Evolutionary conservation across 2,113 vertebrate genomes (phyloP), one percentile per base, ranked within the genome.

Genomic region (Ciconia stormi): DNA sequence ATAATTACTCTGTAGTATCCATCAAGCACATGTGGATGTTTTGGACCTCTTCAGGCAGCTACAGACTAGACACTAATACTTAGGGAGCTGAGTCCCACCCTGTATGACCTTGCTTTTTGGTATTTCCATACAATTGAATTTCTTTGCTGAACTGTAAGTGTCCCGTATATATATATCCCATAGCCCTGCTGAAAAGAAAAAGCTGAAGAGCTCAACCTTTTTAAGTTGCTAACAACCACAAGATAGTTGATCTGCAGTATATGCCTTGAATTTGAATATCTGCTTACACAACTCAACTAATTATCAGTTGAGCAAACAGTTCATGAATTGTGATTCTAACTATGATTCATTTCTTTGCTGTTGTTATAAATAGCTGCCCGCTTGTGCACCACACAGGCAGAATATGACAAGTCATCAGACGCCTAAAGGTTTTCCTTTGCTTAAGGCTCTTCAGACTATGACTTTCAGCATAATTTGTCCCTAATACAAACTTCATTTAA

Each of bases 391-490:
- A 59, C 69, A 80, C 25, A 89, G 81, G 73, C 50, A 89, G 58
- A 93, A 88, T 82, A 91, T 71, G 70, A 90, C 56, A 96, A 98
- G 63, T 47, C 91, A 96, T 96, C 87, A 71, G 84, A 83, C 16
- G 11, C 59, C 89, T 97, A 93, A 97, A 97, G 71, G 30, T 46
- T 97, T 98, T 96, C 84, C 67, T 92, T 96, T 91, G 47, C 66
- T 94, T 83, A 94, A 97, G 92, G 81, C 86, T 92, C 82, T 92
- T 93, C 49, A 88, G 78, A 94, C 78, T 96, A 87, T 78, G 90
- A 92, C 91, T 97, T 97, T 82, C 49, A 95, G 72, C 55, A 95
- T 96, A 94, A 91, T 96, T 96, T 97, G 47, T 92, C 95, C 79
- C 95, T 97, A 97, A 91, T 76, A 96, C 79, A 96, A 97, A 96